Conservation (phyloP, 2,888 invertebrate genomes). For the Netelia melanura region DNA sequence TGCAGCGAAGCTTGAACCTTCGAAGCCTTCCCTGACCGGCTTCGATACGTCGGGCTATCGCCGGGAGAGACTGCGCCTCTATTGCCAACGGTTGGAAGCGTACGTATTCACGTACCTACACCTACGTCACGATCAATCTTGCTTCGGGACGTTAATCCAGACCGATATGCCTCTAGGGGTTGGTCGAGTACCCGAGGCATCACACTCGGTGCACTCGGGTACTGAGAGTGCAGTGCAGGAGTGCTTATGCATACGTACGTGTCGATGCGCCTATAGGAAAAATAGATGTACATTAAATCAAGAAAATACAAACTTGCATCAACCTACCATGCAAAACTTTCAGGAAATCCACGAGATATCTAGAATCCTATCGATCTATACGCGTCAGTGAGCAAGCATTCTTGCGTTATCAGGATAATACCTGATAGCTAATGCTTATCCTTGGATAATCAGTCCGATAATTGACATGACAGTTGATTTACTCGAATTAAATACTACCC, state of each 20-base stretch:
- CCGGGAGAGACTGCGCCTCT: constrained; percentile 38
- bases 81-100: neutral
- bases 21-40: constrained; percentile 25
- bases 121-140: constrained; percentile 68
- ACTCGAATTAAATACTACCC: too few species aligned
- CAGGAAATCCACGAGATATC: neutral
- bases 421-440: too few species aligned
- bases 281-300: neutral
- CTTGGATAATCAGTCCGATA: too few species aligned
- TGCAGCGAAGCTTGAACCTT: constrained; percentile 57
- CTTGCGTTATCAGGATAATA: too few species aligned
- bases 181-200: constrained; percentile 47
- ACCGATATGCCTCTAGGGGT: constrained; percentile 66
- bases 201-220: constrained; percentile 56
- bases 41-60: constrained; percentile 59
- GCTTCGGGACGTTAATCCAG: constrained; percentile 69
- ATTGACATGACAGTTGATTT: too few species aligned
- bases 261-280: neutral
- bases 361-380: too few species aligned
- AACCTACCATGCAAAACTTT: neutral
- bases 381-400: too few species aligned
- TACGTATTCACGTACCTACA: constrained; percentile 46
- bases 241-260: constrained; percentile 24
- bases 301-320: constrained; percentile 1
- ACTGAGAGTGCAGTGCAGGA: constrained; percentile 49